Percentiles rank a stretch among this genome's conserved stretches.
These are phyloP conservation scores for Schizopygopsis pylzovi DNA, from an alignment of 2,797 vertebrate species.

Conservation along the genomic window DNA sequence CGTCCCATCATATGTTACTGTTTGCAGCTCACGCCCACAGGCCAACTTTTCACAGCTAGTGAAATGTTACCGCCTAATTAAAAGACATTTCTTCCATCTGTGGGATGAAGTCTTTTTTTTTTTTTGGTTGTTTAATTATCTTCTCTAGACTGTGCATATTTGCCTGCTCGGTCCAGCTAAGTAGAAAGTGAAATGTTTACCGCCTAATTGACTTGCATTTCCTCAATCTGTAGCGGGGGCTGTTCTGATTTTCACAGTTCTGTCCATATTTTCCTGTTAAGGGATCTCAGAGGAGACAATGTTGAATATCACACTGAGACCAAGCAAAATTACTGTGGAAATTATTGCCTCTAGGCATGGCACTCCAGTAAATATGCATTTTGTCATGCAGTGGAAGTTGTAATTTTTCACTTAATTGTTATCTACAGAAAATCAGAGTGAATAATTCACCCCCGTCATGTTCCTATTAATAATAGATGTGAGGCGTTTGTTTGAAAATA, in stretches of 20 bases:
- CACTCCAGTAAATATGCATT: constrained; percentile 12
- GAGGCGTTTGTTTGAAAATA: constrained; percentile 70
- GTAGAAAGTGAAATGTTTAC: constrained; percentile 16
- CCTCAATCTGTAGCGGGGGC: constrained; percentile 2
- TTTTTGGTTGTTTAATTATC: constrained; percentile 21
- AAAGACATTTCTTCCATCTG: constrained; percentile 30
- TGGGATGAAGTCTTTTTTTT: background rate
- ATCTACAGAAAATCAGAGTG: constrained; percentile 67
- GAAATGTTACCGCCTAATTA: constrained; percentile 37
- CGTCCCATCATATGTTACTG: constrained; percentile 21
- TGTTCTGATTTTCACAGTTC: constrained; percentile 14
- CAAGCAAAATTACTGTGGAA: background rate
- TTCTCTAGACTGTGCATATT: constrained; percentile 5
- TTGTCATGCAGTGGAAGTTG: constrained; percentile 51
- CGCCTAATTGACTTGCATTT: constrained; percentile 18
- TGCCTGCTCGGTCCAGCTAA: constrained; percentile 4
- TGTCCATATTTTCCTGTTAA: constrained; percentile 12
- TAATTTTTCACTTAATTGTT: constrained; percentile 70
- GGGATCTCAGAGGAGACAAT: background rate
- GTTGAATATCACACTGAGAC: constrained; percentile 8
- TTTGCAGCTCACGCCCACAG: background rate
- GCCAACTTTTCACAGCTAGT: constrained; percentile 11
- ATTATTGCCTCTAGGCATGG: constrained; percentile 2
- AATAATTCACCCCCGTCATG: constrained; percentile 61
- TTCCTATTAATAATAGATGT: constrained; percentile 78